These are phyloP conservation scores for Megathymus violae DNA, from an alignment of 1,140 invertebrate genomes.

Conservation along the genomic window DNA sequence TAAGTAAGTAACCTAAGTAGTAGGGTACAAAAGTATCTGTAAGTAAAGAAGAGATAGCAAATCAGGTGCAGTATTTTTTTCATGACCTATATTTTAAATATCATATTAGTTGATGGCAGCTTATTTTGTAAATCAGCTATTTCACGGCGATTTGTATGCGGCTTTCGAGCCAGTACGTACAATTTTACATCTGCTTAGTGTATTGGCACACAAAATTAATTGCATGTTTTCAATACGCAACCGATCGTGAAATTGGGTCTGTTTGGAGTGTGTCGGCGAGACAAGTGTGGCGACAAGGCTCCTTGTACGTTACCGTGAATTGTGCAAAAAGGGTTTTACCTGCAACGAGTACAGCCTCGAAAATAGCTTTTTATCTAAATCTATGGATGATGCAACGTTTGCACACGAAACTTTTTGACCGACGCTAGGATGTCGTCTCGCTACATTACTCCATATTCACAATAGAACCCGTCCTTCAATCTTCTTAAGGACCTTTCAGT, in stretches of 20 bases:
- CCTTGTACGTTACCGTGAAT: constrained; percentile 68
- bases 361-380: constrained; percentile 1
- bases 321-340: constrained; percentile 82
- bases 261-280: constrained; percentile 65
- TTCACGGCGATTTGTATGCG: constrained; percentile 59
- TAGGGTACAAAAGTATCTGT: neutral
- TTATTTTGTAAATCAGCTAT: constrained; percentile 54
- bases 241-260: constrained; percentile 76
- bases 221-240: constrained; percentile 72
- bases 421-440: constrained; percentile 60
- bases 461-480: constrained; percentile 73
- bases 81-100: neutral
- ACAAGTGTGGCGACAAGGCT: constrained; percentile 74
- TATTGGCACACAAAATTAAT: constrained; percentile 75
- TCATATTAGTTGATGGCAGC: neutral
- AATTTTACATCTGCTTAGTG: constrained; percentile 61
- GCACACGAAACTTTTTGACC: constrained; percentile 18
- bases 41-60: neutral
- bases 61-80: neutral
- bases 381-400: constrained; percentile 14
- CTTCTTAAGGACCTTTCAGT: constrained; percentile 69
- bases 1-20: neutral
- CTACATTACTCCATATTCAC: constrained; percentile 81
- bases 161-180: constrained; percentile 40
- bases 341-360: constrained; percentile 53